These are phyloP conservation scores for Trichacis sp. DNA, from an alignment of 2,888 invertebrate species.

Conservation along the genomic window DNA sequence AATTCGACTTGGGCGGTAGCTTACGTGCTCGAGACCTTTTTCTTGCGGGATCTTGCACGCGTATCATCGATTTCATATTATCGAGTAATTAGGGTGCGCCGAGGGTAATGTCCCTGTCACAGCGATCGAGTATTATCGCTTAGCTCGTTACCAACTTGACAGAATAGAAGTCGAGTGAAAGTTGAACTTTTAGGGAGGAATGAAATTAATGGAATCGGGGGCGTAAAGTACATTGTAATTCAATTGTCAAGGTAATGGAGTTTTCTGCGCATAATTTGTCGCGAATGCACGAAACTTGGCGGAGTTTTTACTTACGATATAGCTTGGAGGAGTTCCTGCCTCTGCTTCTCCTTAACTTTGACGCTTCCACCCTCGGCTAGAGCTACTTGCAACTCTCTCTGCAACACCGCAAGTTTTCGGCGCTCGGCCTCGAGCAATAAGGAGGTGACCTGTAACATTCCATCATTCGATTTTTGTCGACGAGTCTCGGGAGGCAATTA, in stretches of 20 bases:
- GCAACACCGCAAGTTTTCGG: slow-evolving; percentile 75
- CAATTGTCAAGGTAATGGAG: no score
- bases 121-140: no score
- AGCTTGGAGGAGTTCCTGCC: slow-evolving; percentile 75
- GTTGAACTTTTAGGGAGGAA: no score
- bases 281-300: neutral
- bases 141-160: no score
- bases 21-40: slow-evolving; percentile 33
- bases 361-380: slow-evolving; percentile 75
- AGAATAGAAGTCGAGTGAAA: no score
- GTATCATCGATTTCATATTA: slow-evolving; percentile 16
- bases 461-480: neutral
- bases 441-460: slow-evolving; percentile 74
- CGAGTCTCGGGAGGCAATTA: no score
- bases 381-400: slow-evolving; percentile 75
- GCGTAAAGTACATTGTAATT: no score
- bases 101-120: no score
- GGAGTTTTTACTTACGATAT: slow-evolving; percentile 73
- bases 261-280: neutral
- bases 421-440: slow-evolving; percentile 78
- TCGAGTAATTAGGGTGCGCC: no score
- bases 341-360: slow-evolving; percentile 76
- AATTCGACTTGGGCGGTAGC: slow-evolving; percentile 15
- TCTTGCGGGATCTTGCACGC: slow-evolving; percentile 11
- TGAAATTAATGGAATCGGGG: no score